Evolutionary conservation across 2,888 invertebrate species (phyloP).

Genomic region (Xylota segnis): DNA sequence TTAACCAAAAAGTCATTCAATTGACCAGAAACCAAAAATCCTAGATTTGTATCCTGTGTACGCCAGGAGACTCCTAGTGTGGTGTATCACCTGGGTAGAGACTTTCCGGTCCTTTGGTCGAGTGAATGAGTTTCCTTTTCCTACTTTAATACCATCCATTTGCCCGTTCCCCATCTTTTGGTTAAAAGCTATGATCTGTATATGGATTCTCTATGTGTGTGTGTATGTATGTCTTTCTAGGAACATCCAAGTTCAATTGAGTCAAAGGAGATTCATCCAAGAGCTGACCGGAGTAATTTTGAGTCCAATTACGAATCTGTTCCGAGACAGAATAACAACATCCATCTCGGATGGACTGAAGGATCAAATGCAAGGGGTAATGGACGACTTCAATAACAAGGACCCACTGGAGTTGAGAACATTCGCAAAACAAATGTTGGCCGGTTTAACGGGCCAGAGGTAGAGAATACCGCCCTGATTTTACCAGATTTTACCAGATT

Average conservation of each 20-base stretch:
- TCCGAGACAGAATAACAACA: slow-evolving; percentile 82
- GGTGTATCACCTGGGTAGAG: slow-evolving; percentile 45
- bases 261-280: slow-evolving; percentile 81
- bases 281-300: slow-evolving; percentile 82
- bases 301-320: slow-evolving; percentile 83
- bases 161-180: not conserved
- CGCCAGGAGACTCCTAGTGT: not conserved
- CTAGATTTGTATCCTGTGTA: slow-evolving; percentile 24
- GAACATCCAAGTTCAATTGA: slow-evolving; percentile 82
- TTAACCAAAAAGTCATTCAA: slow-evolving; percentile 33
- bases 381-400: slow-evolving; percentile 83
- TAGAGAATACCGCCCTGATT: slow-evolving; percentile 27
- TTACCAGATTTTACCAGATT: slow-evolving; percentile 53
- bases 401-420: slow-evolving; percentile 82
- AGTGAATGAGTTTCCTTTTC: slow-evolving; percentile 56
- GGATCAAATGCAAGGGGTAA: slow-evolving; percentile 82
- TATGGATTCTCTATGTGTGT: not conserved
- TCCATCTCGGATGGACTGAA: slow-evolving; percentile 83
- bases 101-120: slow-evolving; percentile 33
- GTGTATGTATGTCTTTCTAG: slow-evolving; percentile 76
- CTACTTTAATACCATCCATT: slow-evolving; percentile 6
- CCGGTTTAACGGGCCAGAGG: slow-evolving; percentile 80
- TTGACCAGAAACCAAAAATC: slow-evolving; percentile 35
- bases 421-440: slow-evolving; percentile 81
- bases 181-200: slow-evolving; percentile 27